Conservation (phyloP, 2,888 invertebrate species). For the Lepetodrilus schrolli region DNA sequence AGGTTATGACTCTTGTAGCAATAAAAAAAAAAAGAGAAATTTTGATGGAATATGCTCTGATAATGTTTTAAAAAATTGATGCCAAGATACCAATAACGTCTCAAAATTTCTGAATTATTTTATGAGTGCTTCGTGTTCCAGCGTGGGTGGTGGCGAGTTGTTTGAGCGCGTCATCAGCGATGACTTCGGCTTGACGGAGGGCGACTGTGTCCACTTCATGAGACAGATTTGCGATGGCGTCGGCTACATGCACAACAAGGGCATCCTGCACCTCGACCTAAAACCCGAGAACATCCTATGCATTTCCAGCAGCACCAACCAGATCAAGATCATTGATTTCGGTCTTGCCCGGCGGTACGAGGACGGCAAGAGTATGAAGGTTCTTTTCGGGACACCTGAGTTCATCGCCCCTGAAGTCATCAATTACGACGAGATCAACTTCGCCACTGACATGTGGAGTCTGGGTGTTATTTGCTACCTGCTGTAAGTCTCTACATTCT, state of each 20-base stretch:
- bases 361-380: constrained; percentile 87
- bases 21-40: no score
- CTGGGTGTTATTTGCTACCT: constrained; percentile 75
- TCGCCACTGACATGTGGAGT: constrained; percentile 75
- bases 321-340: constrained; percentile 99
- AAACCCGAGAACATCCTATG: constrained; percentile 99
- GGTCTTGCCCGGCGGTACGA: constrained; percentile 94
- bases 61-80: no score
- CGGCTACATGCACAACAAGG: constrained; percentile 94
- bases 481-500: constrained; percentile 61
- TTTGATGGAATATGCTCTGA: no score
- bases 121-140: no score
- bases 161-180: constrained; percentile 99
- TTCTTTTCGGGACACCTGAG: constrained; percentile 75
- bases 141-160: constrained; percentile 97
- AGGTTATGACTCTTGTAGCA: no score
- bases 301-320: constrained; percentile 93
- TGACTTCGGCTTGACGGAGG: constrained; percentile 96
- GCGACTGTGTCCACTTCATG: constrained; percentile 96
- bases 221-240: constrained; percentile 98
- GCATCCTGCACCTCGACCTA: constrained; percentile 96
- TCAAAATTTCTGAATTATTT: no score
- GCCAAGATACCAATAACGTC: no score
- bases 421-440: constrained; percentile 73
- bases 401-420: constrained; percentile 76